Base-by-base conservation (phyloP, 2,888 invertebrate species). In the Flabesymbios commensalis region DNA sequence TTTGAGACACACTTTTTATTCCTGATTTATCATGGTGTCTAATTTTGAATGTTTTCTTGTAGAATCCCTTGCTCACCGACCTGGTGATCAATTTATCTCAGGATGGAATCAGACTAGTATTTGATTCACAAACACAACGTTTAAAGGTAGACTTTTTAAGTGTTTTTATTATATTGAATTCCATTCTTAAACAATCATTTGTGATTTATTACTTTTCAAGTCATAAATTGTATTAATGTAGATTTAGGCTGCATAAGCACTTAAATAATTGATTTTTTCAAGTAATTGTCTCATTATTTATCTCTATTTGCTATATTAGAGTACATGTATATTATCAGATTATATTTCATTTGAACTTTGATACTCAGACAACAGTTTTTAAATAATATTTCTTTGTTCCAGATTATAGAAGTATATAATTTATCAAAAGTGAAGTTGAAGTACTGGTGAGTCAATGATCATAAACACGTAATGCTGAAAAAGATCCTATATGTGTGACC, bases 341-440 rank as follows among this genome's bases (percentile, higher is more conserved):
- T n/a, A n/a, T n/a, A n/a, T n/a, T n/a, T n/a, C n/a, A n/a, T n/a
- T n/a, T n/a, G n/a, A n/a, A n/a, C n/a, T n/a, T n/a, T n/a, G n/a
- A n/a, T n/a, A 47, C 17, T 54, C 17, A 28, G 19, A 36, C 39
- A 10, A 36, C 10, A 36, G n/a, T 36, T 10, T 10, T 36, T 14
- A 17, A 19, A 45, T 19, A 14, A 32, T 47, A 51, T 53, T 0
- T 45, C 58, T 70, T 58, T 68, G 64, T 83, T 84, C 55, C 80
- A 87, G 88, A 90, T 94, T 72, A 97, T 99, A 85, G 98, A 98
- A 87, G 93, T 98, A 74, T 96, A 94, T 83, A 93, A 93, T 86
- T 92, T 98, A 91, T 94, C 92, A 85, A 87, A 94, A 85, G 93
- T 98, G 67, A 94, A 94, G 84, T 89, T 99, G 80, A 95, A 93